Base-by-base conservation (phyloP, 2,113 vertebrate species). In the Cisticola juncidis region DNA sequence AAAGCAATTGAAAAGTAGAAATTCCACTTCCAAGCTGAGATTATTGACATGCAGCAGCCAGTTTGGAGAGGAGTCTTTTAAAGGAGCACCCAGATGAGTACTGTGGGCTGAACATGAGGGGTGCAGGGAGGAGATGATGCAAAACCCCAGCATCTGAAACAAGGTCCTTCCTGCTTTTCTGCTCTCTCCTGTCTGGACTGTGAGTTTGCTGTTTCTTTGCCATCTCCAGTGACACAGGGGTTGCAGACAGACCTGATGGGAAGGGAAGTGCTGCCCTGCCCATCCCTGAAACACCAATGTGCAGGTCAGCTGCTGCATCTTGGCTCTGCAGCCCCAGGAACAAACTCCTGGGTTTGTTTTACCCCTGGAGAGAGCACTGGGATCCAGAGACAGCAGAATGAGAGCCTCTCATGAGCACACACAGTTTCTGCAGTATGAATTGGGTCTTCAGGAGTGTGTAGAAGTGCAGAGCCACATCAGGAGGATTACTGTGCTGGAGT, bases 111-210 rank as follows among this genome's bases (percentile, higher is more conserved):
- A 60, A 9, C 9, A 3, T 14, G 33, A 81, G 33, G 45, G 56
- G 2, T 53, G 29, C 56, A 68, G 29, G 38, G 57, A 68, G 51
- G 47, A 80, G 57, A 56, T 68, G 48, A 25, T 80, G n/a, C 14
- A 56, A 71, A 82, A 5, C 51, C 47, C 81, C 72, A 33, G 2
- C 48, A 33, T 57, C 14, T 80, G 40, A 64, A 61, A 15, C 45
- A 40, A 36, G 18, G 31, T 38, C 42, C 35, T 64, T 38, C 36
- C 35, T 64, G 48, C 44, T 82, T 76, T 47, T 35, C 44, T 1
- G 0, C 13, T 29, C 13, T 29, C 65, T 47, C 56, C n/a, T 77
- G 0, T 53, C 45, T 71, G 66, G 16, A 6, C 31, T 33, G 24
- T 36, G 62, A 48, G n/a, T 82, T 83, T 61, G 33, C 38, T 3